Evolutionary conservation across 2,113 vertebrate genomes (phyloP).

Genomic region (Scortum barcoo): DNA sequence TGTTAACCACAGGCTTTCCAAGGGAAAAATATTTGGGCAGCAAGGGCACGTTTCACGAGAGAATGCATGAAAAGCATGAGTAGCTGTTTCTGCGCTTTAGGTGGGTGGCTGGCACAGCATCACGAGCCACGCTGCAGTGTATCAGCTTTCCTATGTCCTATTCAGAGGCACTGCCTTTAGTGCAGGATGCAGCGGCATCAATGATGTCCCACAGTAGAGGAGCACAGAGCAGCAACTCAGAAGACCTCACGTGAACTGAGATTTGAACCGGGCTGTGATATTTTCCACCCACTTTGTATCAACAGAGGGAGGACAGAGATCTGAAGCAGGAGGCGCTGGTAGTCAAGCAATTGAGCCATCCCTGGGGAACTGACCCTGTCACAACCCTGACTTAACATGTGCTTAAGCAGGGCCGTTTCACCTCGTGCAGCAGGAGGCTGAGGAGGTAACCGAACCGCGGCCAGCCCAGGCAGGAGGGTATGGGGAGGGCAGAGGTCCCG

Average conservation of each 20-base stretch:
- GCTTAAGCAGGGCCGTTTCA: slow-evolving; percentile 42
- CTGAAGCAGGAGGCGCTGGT: slow-evolving; percentile 20
- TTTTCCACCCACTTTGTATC: slow-evolving; percentile 75
- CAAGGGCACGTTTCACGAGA: slow-evolving; percentile 75
- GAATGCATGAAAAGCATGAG: slow-evolving; percentile 78
- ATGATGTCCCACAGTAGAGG: slow-evolving; percentile 21
- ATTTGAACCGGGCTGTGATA: slow-evolving; percentile 65
- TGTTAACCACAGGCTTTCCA: slow-evolving; percentile 80
- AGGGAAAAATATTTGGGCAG: slow-evolving; percentile 78
- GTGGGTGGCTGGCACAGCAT: slow-evolving; percentile 70
- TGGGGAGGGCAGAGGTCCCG: slow-evolving; percentile 67
- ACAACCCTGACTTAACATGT: slow-evolving; percentile 56
- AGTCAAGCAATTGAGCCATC: slow-evolving; percentile 38
- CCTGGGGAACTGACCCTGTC: slow-evolving; percentile 45
- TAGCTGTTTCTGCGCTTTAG: slow-evolving; percentile 74
- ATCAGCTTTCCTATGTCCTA: slow-evolving; percentile 58
- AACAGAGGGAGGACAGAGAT: slow-evolving; percentile 49
- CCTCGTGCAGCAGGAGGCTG: slow-evolving; percentile 53
- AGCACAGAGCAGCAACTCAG: slow-evolving; percentile 25
- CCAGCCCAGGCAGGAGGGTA: slow-evolving; percentile 55
- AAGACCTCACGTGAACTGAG: slow-evolving; percentile 71
- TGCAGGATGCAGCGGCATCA: slow-evolving; percentile 35
- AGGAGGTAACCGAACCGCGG: slow-evolving; percentile 50
- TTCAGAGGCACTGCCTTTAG: slow-evolving; percentile 9
- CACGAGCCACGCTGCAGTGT: slow-evolving; percentile 59